These are phyloP conservation scores for Chaenodraco wilsoni DNA, from an alignment of 2,797 vertebrate genomes.

Conservation along the genomic window DNA sequence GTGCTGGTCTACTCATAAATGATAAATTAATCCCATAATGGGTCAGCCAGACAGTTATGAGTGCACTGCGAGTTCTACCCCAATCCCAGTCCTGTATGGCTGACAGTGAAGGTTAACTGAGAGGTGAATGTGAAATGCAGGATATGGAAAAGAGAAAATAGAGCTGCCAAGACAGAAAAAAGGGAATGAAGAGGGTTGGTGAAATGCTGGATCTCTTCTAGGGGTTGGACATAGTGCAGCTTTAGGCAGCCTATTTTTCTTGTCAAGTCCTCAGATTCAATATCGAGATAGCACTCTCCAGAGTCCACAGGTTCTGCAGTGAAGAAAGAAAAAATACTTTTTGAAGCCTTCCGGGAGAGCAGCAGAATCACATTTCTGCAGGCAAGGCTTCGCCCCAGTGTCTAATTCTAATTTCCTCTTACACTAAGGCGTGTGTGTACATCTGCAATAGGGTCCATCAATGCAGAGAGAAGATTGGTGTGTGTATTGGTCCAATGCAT, in stretches of 20 bases:
- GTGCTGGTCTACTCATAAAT: constrained; percentile 44
- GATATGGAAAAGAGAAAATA: constrained; percentile 48
- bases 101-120: constrained; percentile 60
- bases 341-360: constrained; percentile 43
- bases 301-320: constrained; percentile 55
- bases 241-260: constrained; percentile 68
- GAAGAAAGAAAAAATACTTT: constrained; percentile 41
- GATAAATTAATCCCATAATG: constrained; percentile 61
- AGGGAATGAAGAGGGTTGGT: constrained; percentile 45
- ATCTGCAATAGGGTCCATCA: constrained; percentile 54
- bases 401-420: constrained; percentile 70
- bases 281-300: constrained; percentile 60
- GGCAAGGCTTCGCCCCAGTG: constrained; percentile 36
- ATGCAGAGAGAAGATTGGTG: constrained; percentile 32
- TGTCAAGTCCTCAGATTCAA: constrained; percentile 69
- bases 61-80: constrained; percentile 43
- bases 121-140: constrained; percentile 61
- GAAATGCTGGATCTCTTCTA: constrained; percentile 55
- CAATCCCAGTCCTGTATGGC: constrained; percentile 48
- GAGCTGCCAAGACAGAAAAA: constrained; percentile 41
- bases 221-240: constrained; percentile 57
- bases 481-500: constrained; percentile 15
- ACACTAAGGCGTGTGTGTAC: constrained; percentile 51
- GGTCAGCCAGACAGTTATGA: constrained; percentile 51
- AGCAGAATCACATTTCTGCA: constrained; percentile 54